Conservation (phyloP, 2,888 invertebrate species). For the Cephus spinipes region DNA sequence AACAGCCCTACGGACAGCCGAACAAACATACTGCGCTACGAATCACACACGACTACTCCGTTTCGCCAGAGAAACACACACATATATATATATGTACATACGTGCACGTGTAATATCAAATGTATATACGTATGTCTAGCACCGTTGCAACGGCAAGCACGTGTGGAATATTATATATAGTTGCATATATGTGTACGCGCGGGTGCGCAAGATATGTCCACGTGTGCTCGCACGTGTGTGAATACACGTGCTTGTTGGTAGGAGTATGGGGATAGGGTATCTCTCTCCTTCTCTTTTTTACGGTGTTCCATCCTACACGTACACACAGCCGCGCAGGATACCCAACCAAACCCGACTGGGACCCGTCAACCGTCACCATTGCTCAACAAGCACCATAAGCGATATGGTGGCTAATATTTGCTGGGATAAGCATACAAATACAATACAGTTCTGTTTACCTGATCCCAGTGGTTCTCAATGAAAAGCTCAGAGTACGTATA, state of each 20-base stretch:
- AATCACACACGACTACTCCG: conserved; percentile 36
- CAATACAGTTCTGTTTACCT: conserved; percentile 58
- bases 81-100: not conserved
- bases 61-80: not conserved
- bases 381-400: conserved; percentile 62
- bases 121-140: not conserved
- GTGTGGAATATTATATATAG: not conserved
- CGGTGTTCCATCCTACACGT: not conserved
- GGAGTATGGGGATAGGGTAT: not conserved
- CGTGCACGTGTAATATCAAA: conserved; percentile 20
- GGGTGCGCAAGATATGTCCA: not conserved
- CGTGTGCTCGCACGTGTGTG: not conserved
- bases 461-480: conserved; percentile 52
- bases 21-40: conserved; percentile 56
- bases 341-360: conserved; percentile 1
- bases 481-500: not conserved
- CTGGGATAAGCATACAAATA: conserved; percentile 62
- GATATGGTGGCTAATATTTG: conserved; percentile 66
- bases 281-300: not conserved
- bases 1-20: conserved; percentile 59
- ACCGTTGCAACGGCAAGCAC: not conserved
- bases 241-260: not conserved
- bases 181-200: not conserved
- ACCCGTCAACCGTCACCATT: conserved; percentile 44
- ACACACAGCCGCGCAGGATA: not conserved